These are phyloP conservation scores for Cryptus viduatorius DNA, from an alignment of 2,888 invertebrate species.

Conservation along the genomic window DNA sequence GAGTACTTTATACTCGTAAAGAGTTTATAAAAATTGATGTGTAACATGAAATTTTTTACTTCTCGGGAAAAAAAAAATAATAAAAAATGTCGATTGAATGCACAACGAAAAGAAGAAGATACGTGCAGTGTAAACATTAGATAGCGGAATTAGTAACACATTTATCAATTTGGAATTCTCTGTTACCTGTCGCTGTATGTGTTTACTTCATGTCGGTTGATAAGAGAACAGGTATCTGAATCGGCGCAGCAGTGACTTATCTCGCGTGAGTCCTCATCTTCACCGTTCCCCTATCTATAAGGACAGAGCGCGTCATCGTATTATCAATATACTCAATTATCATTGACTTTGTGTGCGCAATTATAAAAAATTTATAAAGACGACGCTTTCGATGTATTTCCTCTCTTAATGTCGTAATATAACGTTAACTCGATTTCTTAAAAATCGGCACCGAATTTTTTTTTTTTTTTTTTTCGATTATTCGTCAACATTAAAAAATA, in stretches of 20 bases:
- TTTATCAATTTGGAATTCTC: background rate
- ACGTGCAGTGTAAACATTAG: background rate
- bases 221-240: constrained; percentile 24
- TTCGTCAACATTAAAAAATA: no score
- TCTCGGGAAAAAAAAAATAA: background rate
- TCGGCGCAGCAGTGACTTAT: constrained; percentile 18
- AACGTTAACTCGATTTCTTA: no score
- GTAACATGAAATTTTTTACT: background rate
- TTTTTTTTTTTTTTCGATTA: no score
- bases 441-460: no score
- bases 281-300: constrained; percentile 27
- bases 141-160: background rate
- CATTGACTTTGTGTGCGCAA: constrained; percentile 21
- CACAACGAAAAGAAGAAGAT: background rate
- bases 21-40: background rate
- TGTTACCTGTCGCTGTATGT: background rate
- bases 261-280: constrained; percentile 10
- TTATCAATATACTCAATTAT: constrained; percentile 47
- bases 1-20: background rate
- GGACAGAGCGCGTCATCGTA: constrained; percentile 15
- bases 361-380: background rate
- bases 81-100: background rate
- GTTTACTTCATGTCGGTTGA: constrained; percentile 1
- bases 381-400: background rate
- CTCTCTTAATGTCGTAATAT: no score